Evolutionary conservation across 2,797 vertebrate genomes (phyloP).

Genomic region (Thunnus albacares): DNA sequence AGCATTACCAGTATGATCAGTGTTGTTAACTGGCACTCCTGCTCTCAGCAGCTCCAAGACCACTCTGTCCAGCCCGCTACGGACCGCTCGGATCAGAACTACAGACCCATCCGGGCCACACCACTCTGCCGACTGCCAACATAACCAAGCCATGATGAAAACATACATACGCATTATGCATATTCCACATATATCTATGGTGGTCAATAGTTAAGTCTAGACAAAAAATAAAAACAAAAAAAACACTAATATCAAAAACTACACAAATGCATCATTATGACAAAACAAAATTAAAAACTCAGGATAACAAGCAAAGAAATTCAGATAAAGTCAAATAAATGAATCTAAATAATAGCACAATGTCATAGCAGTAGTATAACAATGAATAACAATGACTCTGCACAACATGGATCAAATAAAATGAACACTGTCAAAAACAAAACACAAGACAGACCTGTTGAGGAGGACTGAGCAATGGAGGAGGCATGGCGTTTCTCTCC

Average conservation of each 20-base stretch:
- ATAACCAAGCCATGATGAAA: not conserved
- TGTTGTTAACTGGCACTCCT: constrained; percentile 91
- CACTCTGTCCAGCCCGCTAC: constrained; percentile 91
- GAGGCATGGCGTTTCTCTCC: constrained; percentile 83
- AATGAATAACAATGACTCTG: not conserved
- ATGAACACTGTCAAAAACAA: not conserved
- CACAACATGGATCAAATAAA: not conserved
- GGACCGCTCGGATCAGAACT: constrained; percentile 91
- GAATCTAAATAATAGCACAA: not conserved
- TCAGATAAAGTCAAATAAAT: not conserved
- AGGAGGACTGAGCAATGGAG: constrained; percentile 82
- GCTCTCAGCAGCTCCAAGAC: constrained; percentile 91
- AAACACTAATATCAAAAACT: not conserved
- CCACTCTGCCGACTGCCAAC: constrained; percentile 84
- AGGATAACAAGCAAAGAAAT: not conserved
- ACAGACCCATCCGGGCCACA: constrained; percentile 90
- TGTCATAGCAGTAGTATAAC: not conserved
- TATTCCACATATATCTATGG: not conserved
- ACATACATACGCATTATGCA: not conserved
- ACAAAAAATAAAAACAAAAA: not conserved
- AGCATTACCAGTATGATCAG: constrained; percentile 90
- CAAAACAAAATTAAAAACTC: not conserved
- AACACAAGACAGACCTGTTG: constrained; percentile 76
- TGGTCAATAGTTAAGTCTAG: too few relatives aligned
- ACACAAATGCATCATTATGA: not conserved